Base-by-base conservation (phyloP, 2,113 vertebrate genomes). In the Paralichthys olivaceus region DNA sequence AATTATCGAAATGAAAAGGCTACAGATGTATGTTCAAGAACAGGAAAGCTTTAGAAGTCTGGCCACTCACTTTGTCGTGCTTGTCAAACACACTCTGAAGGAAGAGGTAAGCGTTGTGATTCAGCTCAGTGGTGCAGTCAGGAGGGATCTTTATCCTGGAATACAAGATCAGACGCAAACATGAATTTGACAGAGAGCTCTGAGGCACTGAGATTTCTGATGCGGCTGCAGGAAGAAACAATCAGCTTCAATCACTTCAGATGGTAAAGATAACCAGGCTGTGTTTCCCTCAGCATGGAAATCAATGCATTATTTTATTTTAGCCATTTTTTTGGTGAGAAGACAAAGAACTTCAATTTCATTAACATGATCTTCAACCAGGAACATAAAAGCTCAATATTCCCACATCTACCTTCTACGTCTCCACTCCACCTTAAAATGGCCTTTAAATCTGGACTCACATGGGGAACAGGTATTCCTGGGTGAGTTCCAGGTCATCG, bases 51-150 rank as follows among this genome's bases (percentile, higher is more conserved):
- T 19, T 4, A 40, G 19, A 13, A 53, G n/a, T 29, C 13, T 6
- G 34, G 32, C 6, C 53, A 75, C 96, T 96, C 93, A 99, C 98
- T 96, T 97, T 96, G 92, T 99, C 98, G 53, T 99, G 97, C 81
- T 99, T 99, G 92, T 99, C 97, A 93, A 99, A 99, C 87, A 97
- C 96, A 83, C 97, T 98, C 86, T 99, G 98, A 57, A 99, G 96
- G 88, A 99, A 99, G 81, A 99, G 95, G 92, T 99, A 99, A 1
- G 97, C 96, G 45, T 98, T 97, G 93, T 99, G 98, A 92, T 99
- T 99, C 66, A 99, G 94, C 91, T 99, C 98, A 25, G 98, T 99
- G 72, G 98, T 99, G 87, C 98, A 99, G 92, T 98, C 97, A 17
- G 92, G 85, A 75, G 96, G 96, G 81, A 99, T 96, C 93, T 97